Evolutionary conservation across 2,113 vertebrate species (phyloP).

Genomic region (Sorex araneus): DNA sequence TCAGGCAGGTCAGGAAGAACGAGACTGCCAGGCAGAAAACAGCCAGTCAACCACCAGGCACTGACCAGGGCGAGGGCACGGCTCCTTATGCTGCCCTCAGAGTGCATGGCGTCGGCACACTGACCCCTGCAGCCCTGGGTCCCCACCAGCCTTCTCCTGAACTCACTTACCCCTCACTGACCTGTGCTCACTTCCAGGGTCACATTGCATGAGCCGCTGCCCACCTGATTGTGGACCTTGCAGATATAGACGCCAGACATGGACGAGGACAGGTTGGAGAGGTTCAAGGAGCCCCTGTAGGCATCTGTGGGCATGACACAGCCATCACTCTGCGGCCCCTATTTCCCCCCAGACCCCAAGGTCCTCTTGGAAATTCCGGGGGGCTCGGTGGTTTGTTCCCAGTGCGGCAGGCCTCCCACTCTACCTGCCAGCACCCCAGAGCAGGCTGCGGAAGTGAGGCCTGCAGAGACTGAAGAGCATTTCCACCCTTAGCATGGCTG

Average conservation of each 20-base stretch:
- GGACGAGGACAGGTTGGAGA: slow-evolving; percentile 91
- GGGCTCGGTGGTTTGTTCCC: background rate
- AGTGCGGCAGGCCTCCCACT: too few relatives aligned
- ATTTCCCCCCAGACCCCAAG: background rate
- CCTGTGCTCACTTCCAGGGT: slow-evolving; percentile 91
- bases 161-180: slow-evolving; percentile 88
- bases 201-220: slow-evolving; percentile 90
- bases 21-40: slow-evolving; percentile 5
- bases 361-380: background rate
- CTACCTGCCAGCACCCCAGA: background rate
- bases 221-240: slow-evolving; percentile 90
- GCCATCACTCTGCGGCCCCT: slow-evolving; percentile 30
- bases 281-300: slow-evolving; percentile 88
- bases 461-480: background rate
- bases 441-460: too few relatives aligned
- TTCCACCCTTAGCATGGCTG: background rate
- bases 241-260: slow-evolving; percentile 94
- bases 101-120: background rate
- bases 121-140: background rate
- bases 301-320: slow-evolving; percentile 86
- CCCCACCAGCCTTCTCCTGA: background rate
- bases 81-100: background rate
- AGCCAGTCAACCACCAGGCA: background rate
- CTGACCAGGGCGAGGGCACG: background rate
- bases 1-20: background rate